A percentile compares a stretch with the other conserved stretches of the same genome.
Evolutionary conservation across 2,888 invertebrate genomes (phyloP).

Genomic region (Leucozona laternaria): DNA sequence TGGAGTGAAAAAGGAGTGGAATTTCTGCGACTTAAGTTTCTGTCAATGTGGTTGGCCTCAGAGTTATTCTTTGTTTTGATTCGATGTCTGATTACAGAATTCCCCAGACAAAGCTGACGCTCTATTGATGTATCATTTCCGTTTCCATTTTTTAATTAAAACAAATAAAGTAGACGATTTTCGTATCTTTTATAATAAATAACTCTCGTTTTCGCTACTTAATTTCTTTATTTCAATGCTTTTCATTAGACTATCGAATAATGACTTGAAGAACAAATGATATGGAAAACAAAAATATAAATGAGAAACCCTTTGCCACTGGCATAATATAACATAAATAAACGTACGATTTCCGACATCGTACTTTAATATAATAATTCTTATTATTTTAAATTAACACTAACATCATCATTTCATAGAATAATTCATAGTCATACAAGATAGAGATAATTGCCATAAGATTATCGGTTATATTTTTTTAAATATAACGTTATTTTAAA

Average conservation of each 20-base stretch:
- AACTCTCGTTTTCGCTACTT: background rate
- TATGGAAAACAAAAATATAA: slow-evolving; percentile 24
- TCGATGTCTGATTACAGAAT: no score
- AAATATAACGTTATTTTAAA: slow-evolving; percentile 1
- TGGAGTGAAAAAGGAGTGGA: no score
- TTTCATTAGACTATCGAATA: slow-evolving; percentile 31
- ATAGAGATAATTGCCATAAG: slow-evolving; percentile 25
- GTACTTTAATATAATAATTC: slow-evolving; percentile 35
- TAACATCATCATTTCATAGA: slow-evolving; percentile 32
- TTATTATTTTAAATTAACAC: slow-evolving; percentile 51
- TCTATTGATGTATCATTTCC: no score
- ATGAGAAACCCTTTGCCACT: slow-evolving; percentile 28
- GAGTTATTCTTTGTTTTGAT: no score
- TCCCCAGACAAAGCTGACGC: no score
- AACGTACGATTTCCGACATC: slow-evolving; percentile 37
- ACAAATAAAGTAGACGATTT: background rate
- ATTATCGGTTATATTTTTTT: slow-evolving; percentile 28
- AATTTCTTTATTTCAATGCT: slow-evolving; percentile 60
- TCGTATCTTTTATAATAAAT: background rate
- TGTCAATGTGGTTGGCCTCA: no score
- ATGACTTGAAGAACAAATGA: slow-evolving; percentile 30
- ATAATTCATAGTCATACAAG: slow-evolving; percentile 25
- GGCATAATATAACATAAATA: slow-evolving; percentile 55
- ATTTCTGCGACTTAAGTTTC: no score
- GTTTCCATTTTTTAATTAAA: background rate